A percentile compares a stretch with the other conserved stretches of the same genome.
phyloP scores from a whole-genome alignment of 2,888 invertebrate genomes.

The Parnassius glacialis region DNA sequence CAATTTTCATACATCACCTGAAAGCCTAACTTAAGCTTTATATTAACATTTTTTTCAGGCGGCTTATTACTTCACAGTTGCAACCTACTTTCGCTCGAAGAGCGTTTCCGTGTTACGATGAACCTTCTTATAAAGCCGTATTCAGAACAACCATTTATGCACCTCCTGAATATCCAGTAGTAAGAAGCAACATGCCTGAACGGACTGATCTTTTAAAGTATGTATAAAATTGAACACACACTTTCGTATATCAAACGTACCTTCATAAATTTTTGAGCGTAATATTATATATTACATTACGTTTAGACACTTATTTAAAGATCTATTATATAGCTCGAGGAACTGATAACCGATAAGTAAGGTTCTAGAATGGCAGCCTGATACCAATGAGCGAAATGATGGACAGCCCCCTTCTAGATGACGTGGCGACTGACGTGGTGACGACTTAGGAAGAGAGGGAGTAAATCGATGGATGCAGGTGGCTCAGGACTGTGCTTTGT shows the following conservation, averaged over 20 bases:
- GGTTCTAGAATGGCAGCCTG: too few species aligned
- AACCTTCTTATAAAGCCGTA: slow-evolving; percentile 85
- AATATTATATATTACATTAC: too few species aligned
- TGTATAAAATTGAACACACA: slow-evolving; percentile 29
- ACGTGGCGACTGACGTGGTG: too few species aligned
- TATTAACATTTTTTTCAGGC: slow-evolving; percentile 50
- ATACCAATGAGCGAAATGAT: too few species aligned
- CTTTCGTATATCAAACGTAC: neutral
- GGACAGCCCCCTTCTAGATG: too few species aligned
- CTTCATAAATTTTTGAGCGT: slow-evolving; percentile 1
- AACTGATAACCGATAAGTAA: too few species aligned
- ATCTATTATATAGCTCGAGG: too few species aligned
- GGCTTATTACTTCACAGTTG: slow-evolving; percentile 85
- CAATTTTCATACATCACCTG: too few species aligned
- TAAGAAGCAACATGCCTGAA: slow-evolving; percentile 63
- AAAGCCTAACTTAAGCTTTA: neutral
- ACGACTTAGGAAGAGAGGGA: too few species aligned
- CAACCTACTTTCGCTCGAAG: slow-evolving; percentile 84
- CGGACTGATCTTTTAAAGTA: slow-evolving; percentile 54
- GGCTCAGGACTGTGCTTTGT: too few species aligned
- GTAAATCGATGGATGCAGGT: too few species aligned
- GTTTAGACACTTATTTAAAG: too few species aligned
- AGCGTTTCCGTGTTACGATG: slow-evolving; percentile 89
- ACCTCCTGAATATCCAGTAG: slow-evolving; percentile 52
- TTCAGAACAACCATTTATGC: slow-evolving; percentile 84